phyloP scores from a whole-genome alignment of 2,797 vertebrate species.

The Clarias platycephalus region DNA sequence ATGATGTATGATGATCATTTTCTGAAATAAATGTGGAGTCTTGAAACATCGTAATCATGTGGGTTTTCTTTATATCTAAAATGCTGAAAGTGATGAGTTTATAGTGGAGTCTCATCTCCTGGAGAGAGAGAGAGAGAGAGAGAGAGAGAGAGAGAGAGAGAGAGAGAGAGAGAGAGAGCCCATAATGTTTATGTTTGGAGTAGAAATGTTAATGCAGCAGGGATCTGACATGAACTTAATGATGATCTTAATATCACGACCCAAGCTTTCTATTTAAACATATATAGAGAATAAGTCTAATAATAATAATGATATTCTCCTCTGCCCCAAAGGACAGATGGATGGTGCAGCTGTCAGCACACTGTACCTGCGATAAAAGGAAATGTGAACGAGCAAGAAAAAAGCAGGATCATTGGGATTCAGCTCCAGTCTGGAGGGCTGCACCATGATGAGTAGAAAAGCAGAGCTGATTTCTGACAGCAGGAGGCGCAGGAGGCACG shows the following conservation, averaged over 20 bases:
- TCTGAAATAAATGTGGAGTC: not conserved
- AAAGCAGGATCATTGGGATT: not conserved
- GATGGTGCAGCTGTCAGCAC: not conserved
- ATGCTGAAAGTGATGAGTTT: not conserved
- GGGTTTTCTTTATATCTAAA: not conserved
- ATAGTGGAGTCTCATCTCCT: not conserved
- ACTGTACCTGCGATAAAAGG: constrained; percentile 7
- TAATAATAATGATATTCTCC: not conserved
- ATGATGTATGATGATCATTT: not conserved
- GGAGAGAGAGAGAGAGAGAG: not conserved
- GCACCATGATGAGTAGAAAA: not conserved
- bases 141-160: not conserved
- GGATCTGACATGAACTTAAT: not conserved
- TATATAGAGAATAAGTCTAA: not conserved
- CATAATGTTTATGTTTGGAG: not conserved
- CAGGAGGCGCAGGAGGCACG: constrained; percentile 41
- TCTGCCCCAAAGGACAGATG: not conserved
- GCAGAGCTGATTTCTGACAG: constrained; percentile 35
- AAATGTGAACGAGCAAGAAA: not conserved
- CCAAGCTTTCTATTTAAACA: not conserved
- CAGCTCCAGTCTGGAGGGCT: constrained; percentile 10
- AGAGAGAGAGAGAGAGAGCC: not conserved
- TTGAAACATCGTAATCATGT: not conserved
- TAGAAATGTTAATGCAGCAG: not conserved
- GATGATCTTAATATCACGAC: not conserved